Evolutionary conservation across 2,888 invertebrate genomes (phyloP), one percentile per base, ranked within the genome.

Genomic region (Nomada fabriciana): DNA sequence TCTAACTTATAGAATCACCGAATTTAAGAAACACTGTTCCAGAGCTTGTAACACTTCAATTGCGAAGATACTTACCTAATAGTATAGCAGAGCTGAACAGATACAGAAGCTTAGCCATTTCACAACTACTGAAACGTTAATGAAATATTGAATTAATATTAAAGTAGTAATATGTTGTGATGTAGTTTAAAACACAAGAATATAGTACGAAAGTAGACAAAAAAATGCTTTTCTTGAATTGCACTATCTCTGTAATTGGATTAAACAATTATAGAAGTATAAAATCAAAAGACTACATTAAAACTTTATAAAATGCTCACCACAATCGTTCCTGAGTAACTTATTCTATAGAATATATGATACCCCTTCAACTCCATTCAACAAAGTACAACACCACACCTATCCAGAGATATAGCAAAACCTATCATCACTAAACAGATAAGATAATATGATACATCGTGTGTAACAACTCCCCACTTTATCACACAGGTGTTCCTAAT

Each of bases 341-440:
- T 76, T 70, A 50, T 60, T 47, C 63, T 52, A 23, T 61, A 78
- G 72, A 86, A 74, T 65, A 69, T 69, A 73, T 67, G 76, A 20
- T 83, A 73, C 63, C 65, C 68, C 71, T 85, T 76, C 61, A 64
- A 63, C 71, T 71, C 55, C 74, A 69, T 78, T 72, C 76, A 81
- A 65, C 63, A 69, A 81, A 80, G 64, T 78, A 84, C 73, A 82
- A 86, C 86, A 92, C 93, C 93, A 93, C 93, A 91, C 93, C 93
- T 93, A 91, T 86, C 77, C 80, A 83, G 79, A 87, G 86, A 85
- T 88, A 88, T 88, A 91, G 87, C 83, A 87, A 89, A 89, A 91
- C 85, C 90, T 89, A 92, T 89, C 88, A 91, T 90, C 91, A 90
- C 90, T 91, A 92, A 92, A 86, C 83, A 88, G 93, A 93, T 93